Evolutionary conservation across 2,888 invertebrate genomes (phyloP).

Genomic region (Cartodere bifasciata): DNA sequence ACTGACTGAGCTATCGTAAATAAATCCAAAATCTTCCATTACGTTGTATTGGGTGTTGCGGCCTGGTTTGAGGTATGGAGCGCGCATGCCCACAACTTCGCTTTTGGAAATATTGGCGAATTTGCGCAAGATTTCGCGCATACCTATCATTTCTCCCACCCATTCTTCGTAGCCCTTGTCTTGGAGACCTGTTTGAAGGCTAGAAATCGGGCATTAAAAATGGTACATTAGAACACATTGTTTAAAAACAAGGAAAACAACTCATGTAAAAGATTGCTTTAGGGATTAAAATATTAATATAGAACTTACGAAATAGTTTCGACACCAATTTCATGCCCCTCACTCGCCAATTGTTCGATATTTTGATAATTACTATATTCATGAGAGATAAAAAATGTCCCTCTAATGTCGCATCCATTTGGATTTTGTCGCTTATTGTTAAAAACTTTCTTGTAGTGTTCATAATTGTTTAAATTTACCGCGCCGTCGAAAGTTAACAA

Average conservation of each 20-base stretch:
- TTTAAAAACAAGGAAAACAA: too few relatives aligned
- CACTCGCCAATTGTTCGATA: slow-evolving; percentile 77
- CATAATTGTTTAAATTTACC: slow-evolving; percentile 82
- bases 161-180: slow-evolving; percentile 86
- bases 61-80: slow-evolving; percentile 85
- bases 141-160: slow-evolving; percentile 89
- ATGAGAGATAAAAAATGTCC: slow-evolving; percentile 90
- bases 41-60: slow-evolving; percentile 88
- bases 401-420: slow-evolving; percentile 77
- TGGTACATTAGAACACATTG: too few relatives aligned
- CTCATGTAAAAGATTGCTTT: background rate
- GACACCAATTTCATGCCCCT: slow-evolving; percentile 74
- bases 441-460: slow-evolving; percentile 77
- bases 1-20: slow-evolving; percentile 86
- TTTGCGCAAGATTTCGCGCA: slow-evolving; percentile 73
- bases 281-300: background rate
- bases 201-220: too few relatives aligned
- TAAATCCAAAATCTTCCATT: slow-evolving; percentile 82
- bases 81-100: slow-evolving; percentile 77
- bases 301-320: slow-evolving; percentile 58
- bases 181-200: slow-evolving; percentile 70
- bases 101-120: slow-evolving; percentile 71
- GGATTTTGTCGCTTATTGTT: slow-evolving; percentile 69
- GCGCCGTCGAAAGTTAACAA: slow-evolving; percentile 88
- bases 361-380: slow-evolving; percentile 87